phyloP scores from a whole-genome alignment of 2,888 invertebrate genomes.

The Graphium colonna region DNA sequence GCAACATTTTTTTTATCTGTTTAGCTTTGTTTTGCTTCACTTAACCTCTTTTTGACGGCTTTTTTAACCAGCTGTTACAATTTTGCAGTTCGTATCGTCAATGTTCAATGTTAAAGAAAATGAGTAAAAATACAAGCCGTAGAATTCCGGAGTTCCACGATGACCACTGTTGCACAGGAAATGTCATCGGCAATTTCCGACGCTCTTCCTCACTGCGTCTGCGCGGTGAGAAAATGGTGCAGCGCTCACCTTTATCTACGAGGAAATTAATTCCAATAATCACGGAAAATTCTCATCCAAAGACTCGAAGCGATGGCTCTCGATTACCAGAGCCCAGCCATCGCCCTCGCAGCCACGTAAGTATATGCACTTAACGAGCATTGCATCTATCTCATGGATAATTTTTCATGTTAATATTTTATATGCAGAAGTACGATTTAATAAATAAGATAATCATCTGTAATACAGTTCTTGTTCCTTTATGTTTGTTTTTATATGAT shows the following conservation, averaged over 20 bases:
- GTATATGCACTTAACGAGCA: constrained; percentile 36
- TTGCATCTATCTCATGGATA: too few relatives aligned
- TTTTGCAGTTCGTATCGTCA: constrained; percentile 59
- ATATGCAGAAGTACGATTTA: too few relatives aligned
- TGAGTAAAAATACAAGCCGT: constrained; percentile 67
- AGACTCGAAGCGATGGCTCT: constrained; percentile 69
- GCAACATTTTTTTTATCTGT: constrained; percentile 30
- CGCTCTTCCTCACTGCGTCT: constrained; percentile 84
- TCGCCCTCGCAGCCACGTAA: constrained; percentile 81
- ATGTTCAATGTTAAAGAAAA: constrained; percentile 66
- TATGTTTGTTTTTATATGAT: too few relatives aligned
- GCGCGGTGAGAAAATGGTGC: constrained; percentile 82
- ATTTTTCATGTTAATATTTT: too few relatives aligned
- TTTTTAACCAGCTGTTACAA: constrained; percentile 53
- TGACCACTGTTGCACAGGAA: constrained; percentile 74
- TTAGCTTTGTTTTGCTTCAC: constrained; percentile 23
- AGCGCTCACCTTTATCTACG: constrained; percentile 74
- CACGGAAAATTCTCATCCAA: constrained; percentile 80
- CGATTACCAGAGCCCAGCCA: constrained; percentile 67
- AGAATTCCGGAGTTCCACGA: constrained; percentile 68
- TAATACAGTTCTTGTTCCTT: not conserved
- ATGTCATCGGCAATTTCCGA: constrained; percentile 78
- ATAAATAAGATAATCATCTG: constrained; percentile 1
- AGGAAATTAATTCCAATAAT: constrained; percentile 80
- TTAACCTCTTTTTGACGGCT: constrained; percentile 24